Conservation (phyloP, 2,797 vertebrate genomes). For the Spheniscus humboldti region DNA sequence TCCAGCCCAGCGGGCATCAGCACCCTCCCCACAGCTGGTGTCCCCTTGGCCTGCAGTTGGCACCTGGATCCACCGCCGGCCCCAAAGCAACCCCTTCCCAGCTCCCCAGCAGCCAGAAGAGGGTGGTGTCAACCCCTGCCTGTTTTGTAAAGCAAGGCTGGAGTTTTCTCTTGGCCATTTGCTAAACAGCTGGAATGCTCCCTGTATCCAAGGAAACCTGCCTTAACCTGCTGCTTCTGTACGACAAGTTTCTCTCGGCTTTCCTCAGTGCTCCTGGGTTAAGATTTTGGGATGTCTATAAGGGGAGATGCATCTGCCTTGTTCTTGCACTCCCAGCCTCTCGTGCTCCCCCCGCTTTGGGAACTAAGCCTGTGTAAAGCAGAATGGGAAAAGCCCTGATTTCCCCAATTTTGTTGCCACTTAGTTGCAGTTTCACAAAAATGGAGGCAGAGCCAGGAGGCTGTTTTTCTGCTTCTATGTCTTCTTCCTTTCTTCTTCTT, state of each 20-base stretch:
- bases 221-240: slow-evolving; percentile 31
- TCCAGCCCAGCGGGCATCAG: neutral
- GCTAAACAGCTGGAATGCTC: slow-evolving; percentile 57
- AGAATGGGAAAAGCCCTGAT: neutral
- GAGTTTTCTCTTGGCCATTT: slow-evolving; percentile 47
- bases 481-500: neutral
- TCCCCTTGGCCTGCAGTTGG: fast-evolving
- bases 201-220: slow-evolving; percentile 65
- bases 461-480: neutral
- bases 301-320: neutral
- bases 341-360: neutral
- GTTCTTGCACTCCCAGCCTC: neutral
- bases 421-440: neutral
- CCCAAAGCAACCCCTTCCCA: neutral
- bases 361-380: neutral
- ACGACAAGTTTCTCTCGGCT: neutral
- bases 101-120: neutral
- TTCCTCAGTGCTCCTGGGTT: neutral
- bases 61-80: neutral
- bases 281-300: neutral
- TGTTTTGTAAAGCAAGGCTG: slow-evolving; percentile 16
- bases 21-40: neutral
- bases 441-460: neutral
- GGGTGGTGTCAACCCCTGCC: neutral
- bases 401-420: neutral